Conservation (phyloP, 2,888 invertebrate genomes). For the Oscheius onirici region DNA sequence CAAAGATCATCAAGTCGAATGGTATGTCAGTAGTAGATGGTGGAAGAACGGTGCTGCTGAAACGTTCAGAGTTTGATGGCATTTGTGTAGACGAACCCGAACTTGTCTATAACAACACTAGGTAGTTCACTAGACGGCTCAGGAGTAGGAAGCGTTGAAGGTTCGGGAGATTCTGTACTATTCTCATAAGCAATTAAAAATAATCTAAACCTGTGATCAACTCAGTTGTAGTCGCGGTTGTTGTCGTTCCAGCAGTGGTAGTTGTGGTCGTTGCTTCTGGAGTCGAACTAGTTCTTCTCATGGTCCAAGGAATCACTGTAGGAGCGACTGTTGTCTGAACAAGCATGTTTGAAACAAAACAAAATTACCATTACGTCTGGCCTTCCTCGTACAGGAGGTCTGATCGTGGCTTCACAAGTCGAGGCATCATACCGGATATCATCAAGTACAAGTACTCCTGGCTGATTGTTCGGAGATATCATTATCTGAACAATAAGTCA, state of each 20-base stretch:
- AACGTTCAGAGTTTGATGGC: not conserved
- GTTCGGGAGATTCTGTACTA: not conserved
- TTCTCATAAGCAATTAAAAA: not conserved
- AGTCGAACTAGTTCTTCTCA: slow-evolving; percentile 7
- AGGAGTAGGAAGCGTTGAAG: slow-evolving; percentile 7
- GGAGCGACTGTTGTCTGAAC: slow-evolving; percentile 38
- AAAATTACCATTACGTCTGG: slow-evolving; percentile 44
- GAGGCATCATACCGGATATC: slow-evolving; percentile 66
- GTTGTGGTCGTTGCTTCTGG: not conserved
- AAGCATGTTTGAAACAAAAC: not conserved
- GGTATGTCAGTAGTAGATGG: slow-evolving; percentile 50
- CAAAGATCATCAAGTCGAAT: slow-evolving; percentile 64
- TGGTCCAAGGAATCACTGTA: slow-evolving; percentile 39
- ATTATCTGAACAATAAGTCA: not conserved
- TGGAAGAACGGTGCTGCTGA: slow-evolving; percentile 25
- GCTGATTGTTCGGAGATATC: slow-evolving; percentile 48
- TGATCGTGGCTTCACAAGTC: slow-evolving; percentile 44
- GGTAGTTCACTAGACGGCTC: slow-evolving; percentile 16
- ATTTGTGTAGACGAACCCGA: slow-evolving; percentile 8
- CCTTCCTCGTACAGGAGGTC: slow-evolving; percentile 32
- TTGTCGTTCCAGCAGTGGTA: slow-evolving; percentile 4
- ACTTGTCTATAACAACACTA: slow-evolving; percentile 1
- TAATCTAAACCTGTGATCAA: not conserved
- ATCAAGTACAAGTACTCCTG: slow-evolving; percentile 65
- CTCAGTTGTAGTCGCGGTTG: slow-evolving; percentile 24